Evolutionary conservation across 2,113 vertebrate species (phyloP), one percentile per base, ranked within the genome.

Genomic region (Engraulis encrasicolus): DNA sequence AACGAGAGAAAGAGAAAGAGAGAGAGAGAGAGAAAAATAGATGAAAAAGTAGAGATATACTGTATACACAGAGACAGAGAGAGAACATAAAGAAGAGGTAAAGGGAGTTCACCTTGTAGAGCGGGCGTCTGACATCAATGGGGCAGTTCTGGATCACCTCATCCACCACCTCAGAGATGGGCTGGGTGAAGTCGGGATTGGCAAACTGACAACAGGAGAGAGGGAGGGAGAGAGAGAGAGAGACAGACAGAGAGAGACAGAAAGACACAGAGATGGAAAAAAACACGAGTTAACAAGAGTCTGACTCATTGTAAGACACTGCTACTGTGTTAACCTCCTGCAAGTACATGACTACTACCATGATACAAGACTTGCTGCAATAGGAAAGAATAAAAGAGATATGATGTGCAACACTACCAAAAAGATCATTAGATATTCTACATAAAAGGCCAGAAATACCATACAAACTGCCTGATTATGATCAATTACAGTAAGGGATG

Each of bases 111-210:
- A 98, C 98, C 97, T 99, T 99, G 91, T 99, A 99, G 50, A 99
- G 96, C 45, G 98, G 98, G 91, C 98, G 97, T 79, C 98, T 95
- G 89, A 99, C 97, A 89, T 99, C 98, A 81, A 99, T 99, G 49
- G 98, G 98, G 88, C 98, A 99, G 94, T 99, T 99, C 93, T 99
- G 98, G 88, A 99, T 99, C 88, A 99, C 98, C 93, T 99, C 98
- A 84, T 99, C 98, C 91, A 99, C 98, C 83, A 99, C 98, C 94
- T 99, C 98, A 82, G 98, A 99, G 92, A 99, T 99, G 45, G 98
- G 98, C 90, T 99, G 98, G 0, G 98, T 99, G 78, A 99, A 99
- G 90, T 99, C 98, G 9, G 98, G 98, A 94, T 99, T 99, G 91
- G 97, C 97, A 94, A 99, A 99, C 98, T 99, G 88, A 78, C 4